These are phyloP conservation scores for Notolepis coatsorum DNA, from an alignment of 2,797 vertebrate species.

Conservation along the genomic window DNA sequence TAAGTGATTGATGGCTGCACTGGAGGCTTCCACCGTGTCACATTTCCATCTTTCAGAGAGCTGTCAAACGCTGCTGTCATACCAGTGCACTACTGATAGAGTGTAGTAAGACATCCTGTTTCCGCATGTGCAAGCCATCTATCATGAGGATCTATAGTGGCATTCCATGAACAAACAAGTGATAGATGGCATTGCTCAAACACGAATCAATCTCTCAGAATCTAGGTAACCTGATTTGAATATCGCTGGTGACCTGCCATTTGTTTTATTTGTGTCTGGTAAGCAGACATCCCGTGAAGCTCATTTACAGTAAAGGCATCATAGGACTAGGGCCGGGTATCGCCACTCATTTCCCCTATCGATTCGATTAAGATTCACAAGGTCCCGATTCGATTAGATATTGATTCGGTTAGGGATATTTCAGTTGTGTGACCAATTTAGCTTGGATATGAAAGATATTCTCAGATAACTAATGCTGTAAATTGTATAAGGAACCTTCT, in stretches of 20 bases:
- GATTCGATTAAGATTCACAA: too few species aligned
- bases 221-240: slow-evolving; percentile 46
- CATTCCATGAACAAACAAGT: slow-evolving; percentile 55
- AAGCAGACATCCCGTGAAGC: background rate
- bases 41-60: slow-evolving; percentile 76
- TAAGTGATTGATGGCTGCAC: slow-evolving; percentile 76
- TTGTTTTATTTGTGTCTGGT: slow-evolving; percentile 3
- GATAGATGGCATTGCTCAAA: slow-evolving; percentile 44
- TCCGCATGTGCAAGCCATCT: slow-evolving; percentile 44
- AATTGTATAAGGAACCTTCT: too few species aligned
- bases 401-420: too few species aligned
- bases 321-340: too few species aligned
- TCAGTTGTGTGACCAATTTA: too few species aligned
- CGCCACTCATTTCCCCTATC: too few species aligned
- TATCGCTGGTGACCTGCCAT: slow-evolving; percentile 16
- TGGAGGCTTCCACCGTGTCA: slow-evolving; percentile 69
- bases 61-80: slow-evolving; percentile 76
- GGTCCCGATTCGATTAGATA: too few species aligned
- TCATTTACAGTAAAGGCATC: slow-evolving; percentile 26
- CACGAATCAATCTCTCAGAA: slow-evolving; percentile 52
- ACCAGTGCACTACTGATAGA: slow-evolving; percentile 58
- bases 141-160: slow-evolving; percentile 54
- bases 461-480: too few species aligned
- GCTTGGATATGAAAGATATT: too few species aligned
- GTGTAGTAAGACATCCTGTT: slow-evolving; percentile 54